Evolutionary conservation across 1,140 invertebrate species (phyloP), one percentile per base, ranked within the genome.

Genomic region (Lepidurus apus): DNA sequence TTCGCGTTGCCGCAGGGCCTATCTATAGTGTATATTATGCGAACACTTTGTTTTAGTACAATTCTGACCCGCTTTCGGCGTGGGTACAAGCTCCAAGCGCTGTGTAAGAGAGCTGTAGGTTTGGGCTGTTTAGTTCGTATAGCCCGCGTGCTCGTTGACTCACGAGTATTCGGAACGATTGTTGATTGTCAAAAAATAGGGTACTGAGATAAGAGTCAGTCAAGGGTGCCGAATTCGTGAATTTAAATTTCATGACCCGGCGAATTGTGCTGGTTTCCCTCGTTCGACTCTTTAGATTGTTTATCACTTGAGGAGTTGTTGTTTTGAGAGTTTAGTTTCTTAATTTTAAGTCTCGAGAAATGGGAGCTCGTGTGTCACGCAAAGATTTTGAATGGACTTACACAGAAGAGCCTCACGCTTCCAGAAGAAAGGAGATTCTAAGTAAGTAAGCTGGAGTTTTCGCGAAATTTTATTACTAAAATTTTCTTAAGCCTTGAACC

Each of bases 391-490:
- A 98, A 84, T 99, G 97, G 97, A 89, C 90, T 24, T 96, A 96
- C 82, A 96, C 94, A 0, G 96, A 98, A 85, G 98, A 99, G 85
- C 98, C 98, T n/a, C 98, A 99, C 86, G 97, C 96, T 0, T 92
- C 92, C 80, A 89, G 98, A 77, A 88, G 98, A 79, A 97, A 96
- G 88, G 90, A 95, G 83, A 99, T 99, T 84, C 87, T 98, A 84
- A 91, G 95, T 96, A 90, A 88, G 26, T 26, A 26, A 26, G 26
- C 1, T 26, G 26, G 0, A 26, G 26, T 26, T 26, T 26, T 26
- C 26, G 26, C 26, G 26, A 26, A 26, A 26, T n/a, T 26, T 26
- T 26, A 26, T 26, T 26, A 1, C 26, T 26, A 26, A 26, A 26
- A 26, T 26, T 26, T 26, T 0, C 26, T 26, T 26, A 26, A 0